phyloP scores from a whole-genome alignment of 2,113 vertebrate genomes.

The Dendrocopos noguchii region DNA sequence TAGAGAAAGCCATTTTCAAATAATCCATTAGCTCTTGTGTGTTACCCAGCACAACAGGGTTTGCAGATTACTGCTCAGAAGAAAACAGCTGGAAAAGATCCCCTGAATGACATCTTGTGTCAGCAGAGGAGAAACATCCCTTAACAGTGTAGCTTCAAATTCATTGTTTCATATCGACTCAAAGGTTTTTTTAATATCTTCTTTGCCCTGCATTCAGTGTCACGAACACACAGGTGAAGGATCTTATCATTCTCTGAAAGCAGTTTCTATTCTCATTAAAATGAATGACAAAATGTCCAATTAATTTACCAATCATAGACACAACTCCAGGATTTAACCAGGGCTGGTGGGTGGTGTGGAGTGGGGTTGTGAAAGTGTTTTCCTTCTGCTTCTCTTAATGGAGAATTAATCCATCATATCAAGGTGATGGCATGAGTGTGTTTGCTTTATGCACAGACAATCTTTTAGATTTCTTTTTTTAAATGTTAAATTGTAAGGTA shows the following conservation, averaged over 20 bases:
- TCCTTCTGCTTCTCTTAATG: not conserved
- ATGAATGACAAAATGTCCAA: not conserved
- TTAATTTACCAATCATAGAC: not conserved
- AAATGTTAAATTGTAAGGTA: not conserved
- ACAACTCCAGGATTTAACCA: not conserved
- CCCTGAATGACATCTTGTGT: not conserved
- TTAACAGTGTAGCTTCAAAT: not conserved
- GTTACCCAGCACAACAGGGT: not conserved
- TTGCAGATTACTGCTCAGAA: not conserved
- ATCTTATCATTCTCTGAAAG: not conserved
- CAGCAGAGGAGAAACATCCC: not conserved
- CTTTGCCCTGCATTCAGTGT: not conserved
- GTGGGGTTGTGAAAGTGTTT: not conserved
- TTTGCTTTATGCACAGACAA: not conserved
- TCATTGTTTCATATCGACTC: not conserved
- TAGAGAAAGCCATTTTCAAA: not conserved
- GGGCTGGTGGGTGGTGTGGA: not conserved
- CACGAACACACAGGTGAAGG: not conserved
- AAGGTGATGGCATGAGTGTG: not conserved
- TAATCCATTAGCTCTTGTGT: not conserved
- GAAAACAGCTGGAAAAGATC: not conserved
- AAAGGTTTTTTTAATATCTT: not conserved
- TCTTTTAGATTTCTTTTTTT: not conserved
- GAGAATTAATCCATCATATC: not conserved
- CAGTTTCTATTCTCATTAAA: not conserved